These are phyloP conservation scores for Myopa testacea DNA, from an alignment of 2,888 invertebrate genomes.

Conservation along the genomic window DNA sequence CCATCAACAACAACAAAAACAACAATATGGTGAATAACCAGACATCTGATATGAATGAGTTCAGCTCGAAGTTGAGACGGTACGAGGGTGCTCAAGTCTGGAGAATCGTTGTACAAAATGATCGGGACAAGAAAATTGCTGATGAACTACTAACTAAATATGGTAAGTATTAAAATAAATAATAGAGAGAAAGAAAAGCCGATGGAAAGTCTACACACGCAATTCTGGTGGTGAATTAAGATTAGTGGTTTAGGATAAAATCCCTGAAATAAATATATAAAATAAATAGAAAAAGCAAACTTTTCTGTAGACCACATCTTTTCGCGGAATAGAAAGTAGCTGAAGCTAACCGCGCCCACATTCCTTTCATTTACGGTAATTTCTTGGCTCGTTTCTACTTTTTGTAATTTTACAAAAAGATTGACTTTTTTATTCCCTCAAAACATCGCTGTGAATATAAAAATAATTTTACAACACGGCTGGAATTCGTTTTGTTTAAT, in stretches of 20 bases:
- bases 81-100: constrained; percentile 84
- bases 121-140: constrained; percentile 71
- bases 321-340: neutral
- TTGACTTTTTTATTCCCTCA: neutral
- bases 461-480: constrained; percentile 37
- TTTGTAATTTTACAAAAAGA: neutral
- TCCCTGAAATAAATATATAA: neutral
- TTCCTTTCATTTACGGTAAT: neutral
- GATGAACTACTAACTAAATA: constrained; percentile 71
- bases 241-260: neutral
- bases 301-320: neutral
- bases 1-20: constrained; percentile 32
- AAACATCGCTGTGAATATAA: constrained; percentile 41
- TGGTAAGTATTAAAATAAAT: constrained; percentile 68
- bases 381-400: neutral
- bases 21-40: constrained; percentile 31
- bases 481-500: constrained; percentile 39
- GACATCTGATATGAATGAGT: constrained; percentile 44
- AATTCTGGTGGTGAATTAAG: neutral
- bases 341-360: neutral
- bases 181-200: neutral
- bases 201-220: neutral
- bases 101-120: constrained; percentile 73
- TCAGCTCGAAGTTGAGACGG: constrained; percentile 68
- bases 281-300: neutral